Conservation (phyloP, 37 sponge, comb jelly and placozoan species). For the Bolinopsis microptera region DNA sequence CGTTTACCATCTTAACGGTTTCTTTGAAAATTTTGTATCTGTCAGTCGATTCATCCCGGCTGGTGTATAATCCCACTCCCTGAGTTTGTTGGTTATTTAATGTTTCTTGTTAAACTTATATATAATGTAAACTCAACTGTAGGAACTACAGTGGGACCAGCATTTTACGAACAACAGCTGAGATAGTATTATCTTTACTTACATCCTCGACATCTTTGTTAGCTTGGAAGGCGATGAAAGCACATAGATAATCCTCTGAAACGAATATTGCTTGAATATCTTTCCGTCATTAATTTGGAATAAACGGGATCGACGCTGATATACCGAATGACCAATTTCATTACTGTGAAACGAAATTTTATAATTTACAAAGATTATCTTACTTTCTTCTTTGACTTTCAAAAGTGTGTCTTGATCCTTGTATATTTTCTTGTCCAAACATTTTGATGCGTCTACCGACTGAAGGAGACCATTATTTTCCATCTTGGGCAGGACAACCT, state of each 20-base stretch:
- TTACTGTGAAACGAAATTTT: no score
- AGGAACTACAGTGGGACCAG: no score
- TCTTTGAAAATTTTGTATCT: background rate
- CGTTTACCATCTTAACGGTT: background rate
- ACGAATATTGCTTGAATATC: no score
- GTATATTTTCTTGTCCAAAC: background rate
- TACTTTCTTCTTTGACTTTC: background rate
- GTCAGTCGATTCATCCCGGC: background rate
- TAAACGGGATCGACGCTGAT: no score
- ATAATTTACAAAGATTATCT: background rate
- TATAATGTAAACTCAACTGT: no score
- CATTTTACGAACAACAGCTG: no score
- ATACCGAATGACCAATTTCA: no score
- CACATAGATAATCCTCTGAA: constrained; percentile 15
- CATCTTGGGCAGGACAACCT: background rate
- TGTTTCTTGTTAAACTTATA: background rate
- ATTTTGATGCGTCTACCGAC: background rate
- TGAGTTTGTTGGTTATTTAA: background rate
- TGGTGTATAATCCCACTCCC: background rate
- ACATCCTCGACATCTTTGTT: background rate
- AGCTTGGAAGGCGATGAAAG: constrained; percentile 35
- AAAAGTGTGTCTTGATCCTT: background rate
- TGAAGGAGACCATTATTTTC: background rate
- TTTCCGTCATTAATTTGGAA: no score
- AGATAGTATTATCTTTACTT: no score